phyloP scores from a whole-genome alignment of 2,888 invertebrate genomes.

The Drosophila cyrtoloma region DNA sequence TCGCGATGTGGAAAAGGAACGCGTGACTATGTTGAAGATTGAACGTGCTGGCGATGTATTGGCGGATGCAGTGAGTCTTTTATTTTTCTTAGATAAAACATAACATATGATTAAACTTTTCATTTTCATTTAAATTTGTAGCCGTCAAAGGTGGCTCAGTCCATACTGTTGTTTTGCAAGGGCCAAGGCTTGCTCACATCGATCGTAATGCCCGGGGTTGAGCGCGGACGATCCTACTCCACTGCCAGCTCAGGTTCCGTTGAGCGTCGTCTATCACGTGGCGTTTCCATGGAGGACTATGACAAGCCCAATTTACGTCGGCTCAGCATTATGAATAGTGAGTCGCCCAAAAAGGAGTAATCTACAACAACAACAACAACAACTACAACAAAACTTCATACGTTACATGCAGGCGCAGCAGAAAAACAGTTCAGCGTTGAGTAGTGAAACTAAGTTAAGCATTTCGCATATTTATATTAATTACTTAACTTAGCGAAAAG shows the following conservation, averaged over 20 bases:
- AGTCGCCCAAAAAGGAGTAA: slow-evolving; percentile 88
- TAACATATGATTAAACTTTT: neutral
- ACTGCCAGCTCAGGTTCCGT: slow-evolving; percentile 87
- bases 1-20: slow-evolving; percentile 91
- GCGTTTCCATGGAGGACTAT: slow-evolving; percentile 93
- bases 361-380: slow-evolving; percentile 8
- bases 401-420: slow-evolving; percentile 29
- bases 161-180: slow-evolving; percentile 94
- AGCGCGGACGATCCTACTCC: slow-evolving; percentile 88
- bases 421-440: slow-evolving; percentile 28
- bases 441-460: slow-evolving; percentile 36
- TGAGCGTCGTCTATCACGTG: slow-evolving; percentile 86
- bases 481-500: slow-evolving; percentile 55
- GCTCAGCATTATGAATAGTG: slow-evolving; percentile 88
- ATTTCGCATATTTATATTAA: slow-evolving; percentile 60
- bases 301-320: slow-evolving; percentile 92
- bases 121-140: slow-evolving; percentile 77
- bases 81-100: neutral
- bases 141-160: slow-evolving; percentile 95
- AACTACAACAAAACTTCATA: slow-evolving; percentile 16
- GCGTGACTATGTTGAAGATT: slow-evolving; percentile 93
- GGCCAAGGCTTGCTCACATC: slow-evolving; percentile 94
- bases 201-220: slow-evolving; percentile 92
- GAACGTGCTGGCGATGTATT: slow-evolving; percentile 95
- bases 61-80: slow-evolving; percentile 90